A percentile compares a stretch with the other conserved stretches of the same genome.
phyloP scores from a whole-genome alignment of 2,888 invertebrate species.

The Phaonia tiefii region DNA sequence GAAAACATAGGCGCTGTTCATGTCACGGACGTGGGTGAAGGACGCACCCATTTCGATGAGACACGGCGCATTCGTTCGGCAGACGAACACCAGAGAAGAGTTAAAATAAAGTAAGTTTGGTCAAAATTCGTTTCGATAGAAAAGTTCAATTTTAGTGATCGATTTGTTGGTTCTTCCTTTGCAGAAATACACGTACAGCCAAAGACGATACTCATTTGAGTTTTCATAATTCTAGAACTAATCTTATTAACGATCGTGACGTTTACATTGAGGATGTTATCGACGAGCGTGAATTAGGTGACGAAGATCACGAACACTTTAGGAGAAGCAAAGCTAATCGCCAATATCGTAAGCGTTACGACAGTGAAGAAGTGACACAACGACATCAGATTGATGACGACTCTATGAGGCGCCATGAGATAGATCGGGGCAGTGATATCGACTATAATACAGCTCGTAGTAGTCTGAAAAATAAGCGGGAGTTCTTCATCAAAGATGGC shows the following conservation, averaged over 20 bases:
- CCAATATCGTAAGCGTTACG: constrained; percentile 69
- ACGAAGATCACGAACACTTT: constrained; percentile 71
- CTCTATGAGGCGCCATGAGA: constrained; percentile 88
- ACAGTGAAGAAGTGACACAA: constrained; percentile 73
- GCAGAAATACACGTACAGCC: constrained; percentile 77
- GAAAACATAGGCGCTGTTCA: constrained; percentile 74
- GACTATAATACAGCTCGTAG: constrained; percentile 78
- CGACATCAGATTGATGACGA: constrained; percentile 83
- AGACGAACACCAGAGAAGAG: constrained; percentile 77
- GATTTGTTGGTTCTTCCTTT: constrained; percentile 38
- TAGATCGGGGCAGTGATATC: constrained; percentile 88
- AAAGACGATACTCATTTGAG: constrained; percentile 79
- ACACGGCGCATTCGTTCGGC: constrained; percentile 75
- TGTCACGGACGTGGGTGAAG: constrained; percentile 67
- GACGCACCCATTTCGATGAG: constrained; percentile 64
- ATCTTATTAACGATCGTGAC: constrained; percentile 80
- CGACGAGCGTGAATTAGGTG: constrained; percentile 73
- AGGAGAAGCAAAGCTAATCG: constrained; percentile 75
- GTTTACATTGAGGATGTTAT: constrained; percentile 78
- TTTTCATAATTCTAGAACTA: constrained; percentile 80
- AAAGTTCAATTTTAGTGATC: not conserved
- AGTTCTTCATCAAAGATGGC: constrained; percentile 91
- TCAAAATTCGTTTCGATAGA: not conserved
- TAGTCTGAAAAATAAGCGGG: constrained; percentile 82
- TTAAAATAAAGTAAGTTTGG: constrained; percentile 78